Conservation (phyloP, 2,113 vertebrate species). For the Eretmochelys imbricata region DNA sequence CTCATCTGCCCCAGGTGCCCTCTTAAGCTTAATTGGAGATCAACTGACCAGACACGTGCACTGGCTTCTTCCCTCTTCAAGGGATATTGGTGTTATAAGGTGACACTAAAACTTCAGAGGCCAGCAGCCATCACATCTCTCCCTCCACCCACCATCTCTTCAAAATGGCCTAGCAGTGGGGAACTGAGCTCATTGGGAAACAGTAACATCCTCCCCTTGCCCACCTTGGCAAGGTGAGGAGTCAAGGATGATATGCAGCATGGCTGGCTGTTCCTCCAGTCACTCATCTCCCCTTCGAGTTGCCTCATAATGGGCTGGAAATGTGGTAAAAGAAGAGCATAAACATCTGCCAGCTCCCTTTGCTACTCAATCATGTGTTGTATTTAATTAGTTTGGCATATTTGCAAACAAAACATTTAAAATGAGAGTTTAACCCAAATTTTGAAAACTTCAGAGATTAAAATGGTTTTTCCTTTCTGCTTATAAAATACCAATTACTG, state of each 20-base stretch:
- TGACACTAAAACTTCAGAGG: not conserved
- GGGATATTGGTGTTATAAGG: too few species aligned
- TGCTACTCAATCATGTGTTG: not conserved
- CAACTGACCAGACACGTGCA: not conserved
- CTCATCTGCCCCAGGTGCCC: not conserved
- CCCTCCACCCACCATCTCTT: not conserved
- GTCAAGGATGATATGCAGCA: too few species aligned
- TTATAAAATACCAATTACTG: not conserved
- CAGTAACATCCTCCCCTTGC: not conserved
- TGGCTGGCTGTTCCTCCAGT: not conserved
- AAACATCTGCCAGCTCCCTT: not conserved
- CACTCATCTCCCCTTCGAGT: not conserved
- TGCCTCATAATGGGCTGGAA: not conserved
- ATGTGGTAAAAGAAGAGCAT: not conserved
- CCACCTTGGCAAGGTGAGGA: not conserved
- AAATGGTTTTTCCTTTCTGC: not conserved
- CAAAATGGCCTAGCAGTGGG: not conserved
- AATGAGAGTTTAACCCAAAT: not conserved
- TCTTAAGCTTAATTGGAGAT: not conserved
- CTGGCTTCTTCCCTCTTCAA: not conserved
- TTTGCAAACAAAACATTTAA: not conserved
- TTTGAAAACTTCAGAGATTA: not conserved
- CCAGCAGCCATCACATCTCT: not conserved
- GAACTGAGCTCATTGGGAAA: not conserved
- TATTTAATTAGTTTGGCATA: not conserved